phyloP scores from a whole-genome alignment of 2,888 invertebrate species.

The Choreutis nemorana region DNA sequence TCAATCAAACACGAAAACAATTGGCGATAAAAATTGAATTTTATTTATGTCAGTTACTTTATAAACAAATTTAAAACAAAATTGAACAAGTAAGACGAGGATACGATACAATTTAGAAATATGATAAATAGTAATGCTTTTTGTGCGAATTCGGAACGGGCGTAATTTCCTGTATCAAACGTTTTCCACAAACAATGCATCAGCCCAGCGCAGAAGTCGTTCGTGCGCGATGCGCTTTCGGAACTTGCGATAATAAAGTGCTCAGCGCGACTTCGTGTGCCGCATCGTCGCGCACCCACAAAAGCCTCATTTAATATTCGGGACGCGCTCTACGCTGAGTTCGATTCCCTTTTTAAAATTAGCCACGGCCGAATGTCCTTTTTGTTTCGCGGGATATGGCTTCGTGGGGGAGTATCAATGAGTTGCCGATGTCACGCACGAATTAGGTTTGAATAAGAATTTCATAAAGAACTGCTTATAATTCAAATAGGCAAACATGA shows the following conservation, averaged over 20 bases:
- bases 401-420: conserved; percentile 25
- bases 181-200: too few species aligned
- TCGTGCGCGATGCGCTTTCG: conserved; percentile 23
- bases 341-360: conserved; percentile 65
- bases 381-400: conserved; percentile 46
- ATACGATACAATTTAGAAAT: too few species aligned
- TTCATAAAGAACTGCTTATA: background rate
- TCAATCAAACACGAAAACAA: too few species aligned
- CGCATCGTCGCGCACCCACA: conserved; percentile 60
- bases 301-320: conserved; percentile 19
- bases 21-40: too few species aligned
- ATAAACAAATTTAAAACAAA: too few species aligned
- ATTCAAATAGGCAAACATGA: too few species aligned
- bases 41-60: too few species aligned
- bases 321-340: conserved; percentile 33
- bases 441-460: conserved; percentile 14
- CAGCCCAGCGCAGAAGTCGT: too few species aligned
- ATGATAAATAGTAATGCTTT: too few species aligned
- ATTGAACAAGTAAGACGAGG: too few species aligned
- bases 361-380: conserved; percentile 57
- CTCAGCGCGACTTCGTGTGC: conserved; percentile 33
- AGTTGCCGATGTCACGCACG: conserved; percentile 26
- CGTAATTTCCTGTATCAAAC: too few species aligned
- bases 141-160: too few species aligned
- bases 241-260: conserved; percentile 45